A percentile compares a stretch with the other conserved stretches of the same genome.
These are phyloP conservation scores for Glossophaga mutica DNA, from an alignment of 2,797 vertebrate species.

Conservation along the genomic window DNA sequence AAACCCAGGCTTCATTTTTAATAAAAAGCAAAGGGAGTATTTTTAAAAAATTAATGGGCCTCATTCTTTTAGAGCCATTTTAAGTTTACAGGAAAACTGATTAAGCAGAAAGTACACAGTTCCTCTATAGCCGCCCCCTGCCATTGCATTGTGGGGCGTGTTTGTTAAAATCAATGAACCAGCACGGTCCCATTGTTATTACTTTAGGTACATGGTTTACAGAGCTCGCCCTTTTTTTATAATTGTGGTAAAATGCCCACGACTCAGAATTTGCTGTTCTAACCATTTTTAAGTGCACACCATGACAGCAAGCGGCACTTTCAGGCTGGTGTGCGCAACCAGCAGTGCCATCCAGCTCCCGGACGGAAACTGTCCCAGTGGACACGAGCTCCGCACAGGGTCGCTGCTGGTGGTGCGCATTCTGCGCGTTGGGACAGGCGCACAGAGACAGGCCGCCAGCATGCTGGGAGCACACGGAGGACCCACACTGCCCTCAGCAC, in stretches of 20 bases:
- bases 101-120: neutral
- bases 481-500: neutral
- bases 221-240: neutral
- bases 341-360: neutral
- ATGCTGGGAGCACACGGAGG: rapidly evolving
- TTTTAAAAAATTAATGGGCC: neutral
- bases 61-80: neutral
- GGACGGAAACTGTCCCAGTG: rapidly evolving
- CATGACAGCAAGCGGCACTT: rapidly evolving
- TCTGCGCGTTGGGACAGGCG: neutral
- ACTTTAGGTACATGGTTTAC: neutral
- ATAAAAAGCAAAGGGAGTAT: neutral
- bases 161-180: neutral
- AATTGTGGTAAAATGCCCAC: neutral
- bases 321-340: rapidly evolving
- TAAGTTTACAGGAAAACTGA: neutral
- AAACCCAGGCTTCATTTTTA: neutral
- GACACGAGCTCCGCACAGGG: rapidly evolving
- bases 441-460: rapidly evolving
- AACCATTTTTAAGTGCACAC: neutral
- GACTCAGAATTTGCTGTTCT: neutral
- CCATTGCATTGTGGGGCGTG: rapidly evolving
- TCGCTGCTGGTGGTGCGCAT: rapidly evolving
- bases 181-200: rapidly evolving
- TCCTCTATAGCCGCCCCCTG: rapidly evolving